These are phyloP conservation scores for Eupithecia subumbrata DNA, from an alignment of 2,888 invertebrate genomes.

Conservation along the genomic window DNA sequence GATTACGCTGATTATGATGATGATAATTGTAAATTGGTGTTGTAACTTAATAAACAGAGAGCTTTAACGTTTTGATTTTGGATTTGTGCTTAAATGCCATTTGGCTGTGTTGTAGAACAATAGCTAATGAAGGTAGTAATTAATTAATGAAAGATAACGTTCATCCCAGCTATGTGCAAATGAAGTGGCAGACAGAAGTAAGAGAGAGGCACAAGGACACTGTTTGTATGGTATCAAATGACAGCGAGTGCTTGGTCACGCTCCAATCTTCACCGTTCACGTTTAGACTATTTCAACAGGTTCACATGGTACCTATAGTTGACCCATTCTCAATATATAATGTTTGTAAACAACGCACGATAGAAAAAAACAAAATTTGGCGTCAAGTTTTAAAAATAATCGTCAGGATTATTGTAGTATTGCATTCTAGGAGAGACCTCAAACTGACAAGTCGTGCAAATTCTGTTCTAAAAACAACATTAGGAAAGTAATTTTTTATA, in stretches of 20 bases:
- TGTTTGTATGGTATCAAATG: constrained; percentile 51
- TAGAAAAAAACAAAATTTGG: too few relatives aligned
- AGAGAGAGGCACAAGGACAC: constrained; percentile 65
- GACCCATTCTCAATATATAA: neutral
- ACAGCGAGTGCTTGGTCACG: constrained; percentile 58
- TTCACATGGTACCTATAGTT: neutral
- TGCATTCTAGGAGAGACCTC: too few relatives aligned
- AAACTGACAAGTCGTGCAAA: too few relatives aligned
- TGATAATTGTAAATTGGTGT: neutral
- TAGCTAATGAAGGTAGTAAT: neutral
- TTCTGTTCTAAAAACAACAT: too few relatives aligned
- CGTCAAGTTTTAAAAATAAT: too few relatives aligned
- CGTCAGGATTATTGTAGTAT: too few relatives aligned
- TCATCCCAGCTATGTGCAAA: neutral
- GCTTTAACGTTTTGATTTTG: neutral
- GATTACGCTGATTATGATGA: too few relatives aligned
- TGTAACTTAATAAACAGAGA: neutral
- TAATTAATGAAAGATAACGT: neutral
- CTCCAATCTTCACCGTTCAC: constrained; percentile 57
- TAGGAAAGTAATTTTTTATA: too few relatives aligned
- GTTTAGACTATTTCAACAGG: constrained; percentile 20
- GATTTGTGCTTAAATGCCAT: neutral
- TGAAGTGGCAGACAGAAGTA: neutral
- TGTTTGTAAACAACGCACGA: too few relatives aligned
- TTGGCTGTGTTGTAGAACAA: neutral